Conservation (phyloP, 2,113 vertebrate genomes). For the Herpailurus yagouaroundi region DNA sequence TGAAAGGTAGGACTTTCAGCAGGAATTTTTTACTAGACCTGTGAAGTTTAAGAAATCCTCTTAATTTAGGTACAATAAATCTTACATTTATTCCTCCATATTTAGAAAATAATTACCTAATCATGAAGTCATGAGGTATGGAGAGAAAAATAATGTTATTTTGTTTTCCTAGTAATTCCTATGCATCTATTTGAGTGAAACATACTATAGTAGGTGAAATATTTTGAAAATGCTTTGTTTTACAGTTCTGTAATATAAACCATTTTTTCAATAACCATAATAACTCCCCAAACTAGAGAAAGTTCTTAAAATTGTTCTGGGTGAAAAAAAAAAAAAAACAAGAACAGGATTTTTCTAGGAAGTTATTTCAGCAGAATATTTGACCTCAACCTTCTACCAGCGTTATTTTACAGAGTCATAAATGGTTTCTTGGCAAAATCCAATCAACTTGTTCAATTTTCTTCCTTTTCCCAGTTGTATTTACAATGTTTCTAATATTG, state of each 20-base stretch:
- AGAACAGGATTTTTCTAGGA: neutral
- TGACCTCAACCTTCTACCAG: neutral
- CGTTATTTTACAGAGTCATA: neutral
- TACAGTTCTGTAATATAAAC: neutral
- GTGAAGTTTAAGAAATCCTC: neutral
- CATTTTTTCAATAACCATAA: neutral
- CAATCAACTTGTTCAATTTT: neutral
- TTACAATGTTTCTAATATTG: neutral
- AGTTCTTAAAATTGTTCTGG: neutral
- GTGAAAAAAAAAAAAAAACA: neutral
- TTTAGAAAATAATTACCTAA: neutral
- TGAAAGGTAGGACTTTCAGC: neutral
- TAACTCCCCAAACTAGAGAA: neutral
- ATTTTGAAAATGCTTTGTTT: conserved; percentile 17
- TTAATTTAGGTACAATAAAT: neutral
- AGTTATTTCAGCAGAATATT: conserved; percentile 38
- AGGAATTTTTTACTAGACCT: neutral
- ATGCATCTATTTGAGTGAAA: neutral
- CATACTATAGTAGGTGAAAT: neutral
- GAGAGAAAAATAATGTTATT: neutral
- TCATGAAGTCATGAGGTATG: neutral
- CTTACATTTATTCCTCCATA: neutral
- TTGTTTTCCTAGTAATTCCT: neutral
- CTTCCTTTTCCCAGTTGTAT: conserved; percentile 4
- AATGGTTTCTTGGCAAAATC: neutral